These are phyloP conservation scores for Heliconius congener DNA, from an alignment of 1,140 invertebrate genomes.

Conservation along the genomic window DNA sequence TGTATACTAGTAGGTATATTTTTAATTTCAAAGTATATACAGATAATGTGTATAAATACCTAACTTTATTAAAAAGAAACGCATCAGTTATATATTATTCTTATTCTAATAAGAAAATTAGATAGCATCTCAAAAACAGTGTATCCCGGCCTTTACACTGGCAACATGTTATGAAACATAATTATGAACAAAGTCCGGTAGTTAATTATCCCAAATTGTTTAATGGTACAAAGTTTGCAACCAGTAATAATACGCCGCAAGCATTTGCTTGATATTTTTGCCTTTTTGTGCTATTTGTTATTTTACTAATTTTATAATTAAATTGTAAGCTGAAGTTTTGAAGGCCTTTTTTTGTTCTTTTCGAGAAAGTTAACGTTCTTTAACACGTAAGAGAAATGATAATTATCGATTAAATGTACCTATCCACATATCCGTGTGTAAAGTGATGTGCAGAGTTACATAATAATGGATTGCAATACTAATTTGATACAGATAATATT, in stretches of 20 bases:
- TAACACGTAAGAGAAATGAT: not conserved
- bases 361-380: not conserved
- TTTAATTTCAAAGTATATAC: too few species aligned
- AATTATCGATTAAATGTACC: not conserved
- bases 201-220: conserved; percentile 80
- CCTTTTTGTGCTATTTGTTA: conserved; percentile 21
- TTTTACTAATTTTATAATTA: conserved; percentile 14
- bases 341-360: not conserved
- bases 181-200: conserved; percentile 76
- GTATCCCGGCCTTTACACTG: conserved; percentile 57
- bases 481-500: too few species aligned
- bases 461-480: too few species aligned
- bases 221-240: conserved; percentile 62
- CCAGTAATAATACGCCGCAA: conserved; percentile 36
- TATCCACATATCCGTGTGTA: too few species aligned
- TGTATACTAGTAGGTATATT: too few species aligned
- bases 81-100: too few species aligned
- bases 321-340: not conserved
- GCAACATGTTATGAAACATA: conserved; percentile 71
- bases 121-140: conserved; percentile 54
- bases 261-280: conserved; percentile 22
- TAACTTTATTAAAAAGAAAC: too few species aligned
- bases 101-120: conserved; percentile 48
- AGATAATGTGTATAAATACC: too few species aligned
- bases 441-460: too few species aligned